Evolutionary conservation across 2,888 invertebrate genomes (phyloP).

Genomic region (Thyatira batis): DNA sequence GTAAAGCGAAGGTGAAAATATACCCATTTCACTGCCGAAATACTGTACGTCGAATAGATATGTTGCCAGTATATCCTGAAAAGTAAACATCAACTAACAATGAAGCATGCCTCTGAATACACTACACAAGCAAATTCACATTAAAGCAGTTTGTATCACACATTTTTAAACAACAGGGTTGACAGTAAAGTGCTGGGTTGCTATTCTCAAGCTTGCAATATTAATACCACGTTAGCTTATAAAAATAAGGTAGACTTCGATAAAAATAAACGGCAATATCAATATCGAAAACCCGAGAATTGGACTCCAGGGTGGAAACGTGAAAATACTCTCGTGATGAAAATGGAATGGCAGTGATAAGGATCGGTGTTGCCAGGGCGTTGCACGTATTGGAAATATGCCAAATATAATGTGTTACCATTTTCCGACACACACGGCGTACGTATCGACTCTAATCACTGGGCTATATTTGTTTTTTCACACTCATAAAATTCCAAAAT

Average conservation of each 20-base stretch:
- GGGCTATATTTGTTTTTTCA: conserved; percentile 5
- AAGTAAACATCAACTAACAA: conserved; percentile 8
- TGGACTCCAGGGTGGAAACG: too few species aligned
- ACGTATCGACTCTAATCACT: conserved; percentile 18
- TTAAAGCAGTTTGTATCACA: conserved; percentile 13
- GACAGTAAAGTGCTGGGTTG: neutral
- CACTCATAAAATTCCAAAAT: conserved; percentile 17
- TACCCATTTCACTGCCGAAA: too few species aligned
- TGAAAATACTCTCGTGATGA: conserved; percentile 13
- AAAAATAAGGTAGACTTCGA: too few species aligned
- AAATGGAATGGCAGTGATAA: conserved; percentile 36
- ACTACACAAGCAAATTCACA: neutral
- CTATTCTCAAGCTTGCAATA: too few species aligned
- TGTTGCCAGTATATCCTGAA: too few species aligned
- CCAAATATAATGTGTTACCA: conserved; percentile 38
- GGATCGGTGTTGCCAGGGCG: conserved; percentile 46
- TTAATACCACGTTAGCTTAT: too few species aligned
- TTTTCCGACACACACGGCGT: conserved; percentile 28
- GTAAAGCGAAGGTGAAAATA: too few species aligned
- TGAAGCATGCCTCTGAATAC: conserved; percentile 5
- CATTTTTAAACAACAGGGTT: conserved; percentile 5
- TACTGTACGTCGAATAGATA: too few species aligned
- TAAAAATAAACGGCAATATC: too few species aligned
- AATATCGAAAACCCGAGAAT: too few species aligned
- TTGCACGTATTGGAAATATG: conserved; percentile 41